Percentiles rank a stretch among this genome's conserved stretches.
Evolutionary conservation across 2,113 vertebrate species (phyloP).

Genomic region (Ellobius talpinus): DNA sequence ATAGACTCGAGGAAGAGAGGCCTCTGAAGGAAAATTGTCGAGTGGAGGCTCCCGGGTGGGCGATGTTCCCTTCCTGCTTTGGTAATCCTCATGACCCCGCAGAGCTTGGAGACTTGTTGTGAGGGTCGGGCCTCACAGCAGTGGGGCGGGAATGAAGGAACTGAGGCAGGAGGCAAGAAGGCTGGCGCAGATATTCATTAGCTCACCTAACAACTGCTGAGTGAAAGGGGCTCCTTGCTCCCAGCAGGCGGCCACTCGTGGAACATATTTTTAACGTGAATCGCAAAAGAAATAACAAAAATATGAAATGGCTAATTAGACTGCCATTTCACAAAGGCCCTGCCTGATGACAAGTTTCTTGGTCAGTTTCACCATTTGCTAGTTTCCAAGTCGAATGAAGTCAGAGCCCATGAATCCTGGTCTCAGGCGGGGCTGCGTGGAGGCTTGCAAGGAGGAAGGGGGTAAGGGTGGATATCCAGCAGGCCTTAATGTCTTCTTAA

Average conservation of each 20-base stretch:
- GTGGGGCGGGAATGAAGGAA: background rate
- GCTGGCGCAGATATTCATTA: conserved; percentile 57
- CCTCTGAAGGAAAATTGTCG: background rate
- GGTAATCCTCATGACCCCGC: background rate
- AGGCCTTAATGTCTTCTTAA: background rate
- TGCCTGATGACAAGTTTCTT: conserved; percentile 75
- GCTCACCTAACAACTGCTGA: conserved; percentile 12
- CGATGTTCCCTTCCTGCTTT: background rate
- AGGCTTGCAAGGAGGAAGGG: background rate
- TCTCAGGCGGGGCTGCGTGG: background rate
- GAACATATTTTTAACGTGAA: conserved; percentile 78
- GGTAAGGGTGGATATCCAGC: background rate
- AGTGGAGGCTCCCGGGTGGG: background rate
- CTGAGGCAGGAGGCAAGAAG: background rate
- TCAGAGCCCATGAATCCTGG: conserved; percentile 53
- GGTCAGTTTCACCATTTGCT: conserved; percentile 67
- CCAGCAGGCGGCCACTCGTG: conserved; percentile 68
- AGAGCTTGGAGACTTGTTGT: background rate
- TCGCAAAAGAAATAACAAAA: conserved; percentile 79
- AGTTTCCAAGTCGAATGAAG: conserved; percentile 71
- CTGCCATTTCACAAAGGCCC: conserved; percentile 72
- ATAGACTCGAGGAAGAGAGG: background rate
- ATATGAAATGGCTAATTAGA: conserved; percentile 80
- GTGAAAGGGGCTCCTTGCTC: conserved; percentile 58
- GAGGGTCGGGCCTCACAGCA: background rate